Conservation (phyloP, 2,113 vertebrate species). For the Centropus bengalensis region DNA sequence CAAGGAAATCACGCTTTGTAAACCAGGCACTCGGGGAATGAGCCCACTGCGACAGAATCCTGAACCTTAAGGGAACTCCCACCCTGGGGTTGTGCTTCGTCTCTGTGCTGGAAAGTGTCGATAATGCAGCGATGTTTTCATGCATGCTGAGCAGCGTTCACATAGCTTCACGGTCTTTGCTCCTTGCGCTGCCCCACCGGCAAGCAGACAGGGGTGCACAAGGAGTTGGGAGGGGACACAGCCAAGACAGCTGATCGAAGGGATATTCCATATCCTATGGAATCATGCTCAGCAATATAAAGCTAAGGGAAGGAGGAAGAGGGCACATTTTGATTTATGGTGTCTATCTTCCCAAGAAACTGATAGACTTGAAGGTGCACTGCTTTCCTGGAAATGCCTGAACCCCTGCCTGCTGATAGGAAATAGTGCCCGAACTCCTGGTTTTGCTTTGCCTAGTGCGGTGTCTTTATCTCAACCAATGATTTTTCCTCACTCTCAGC, state of each 20-base stretch:
- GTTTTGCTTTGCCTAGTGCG: neutral
- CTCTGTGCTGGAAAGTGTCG: neutral
- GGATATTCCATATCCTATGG: neutral
- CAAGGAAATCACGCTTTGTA: neutral
- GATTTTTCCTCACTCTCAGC: neutral
- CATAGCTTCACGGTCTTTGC: neutral
- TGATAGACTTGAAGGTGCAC: accelerated
- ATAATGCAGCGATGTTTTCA: neutral
- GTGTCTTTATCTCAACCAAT: neutral
- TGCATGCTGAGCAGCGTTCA: too few relatives aligned
- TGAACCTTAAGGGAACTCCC: neutral
- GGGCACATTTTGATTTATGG: accelerated
- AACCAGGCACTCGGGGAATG: neutral
- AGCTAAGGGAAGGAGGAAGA: neutral
- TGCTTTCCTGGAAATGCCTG: neutral
- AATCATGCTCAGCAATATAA: neutral
- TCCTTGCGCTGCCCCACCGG: neutral
- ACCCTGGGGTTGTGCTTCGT: neutral
- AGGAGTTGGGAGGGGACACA: neutral
- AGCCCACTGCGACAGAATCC: neutral
- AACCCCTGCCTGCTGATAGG: neutral
- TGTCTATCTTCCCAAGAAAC: neutral
- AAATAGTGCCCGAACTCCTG: neutral
- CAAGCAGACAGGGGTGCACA: accelerated
- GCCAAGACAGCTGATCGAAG: neutral